These are phyloP conservation scores for Gastracanthus pulcherrimus DNA, from an alignment of 2,888 invertebrate genomes.

Conservation along the genomic window DNA sequence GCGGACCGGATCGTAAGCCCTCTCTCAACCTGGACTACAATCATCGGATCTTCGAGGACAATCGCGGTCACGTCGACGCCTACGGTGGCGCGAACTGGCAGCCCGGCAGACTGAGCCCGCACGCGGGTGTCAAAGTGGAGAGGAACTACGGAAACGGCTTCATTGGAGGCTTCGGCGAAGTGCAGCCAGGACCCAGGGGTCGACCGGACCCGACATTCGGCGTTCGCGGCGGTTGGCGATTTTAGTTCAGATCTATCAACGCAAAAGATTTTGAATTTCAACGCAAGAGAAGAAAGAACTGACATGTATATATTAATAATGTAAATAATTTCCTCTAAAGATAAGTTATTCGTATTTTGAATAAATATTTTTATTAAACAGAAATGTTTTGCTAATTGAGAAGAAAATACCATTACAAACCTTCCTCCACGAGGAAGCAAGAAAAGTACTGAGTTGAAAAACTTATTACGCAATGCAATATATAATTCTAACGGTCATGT, in stretches of 20 bases:
- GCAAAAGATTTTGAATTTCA: background rate
- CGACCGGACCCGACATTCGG: background rate
- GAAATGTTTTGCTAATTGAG: too few relatives aligned
- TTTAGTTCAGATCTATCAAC: too few relatives aligned
- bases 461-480: too few relatives aligned
- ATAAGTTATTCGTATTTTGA: too few relatives aligned
- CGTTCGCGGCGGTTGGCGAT: conserved; percentile 2
- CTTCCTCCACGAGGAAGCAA: too few relatives aligned
- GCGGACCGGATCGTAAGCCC: background rate
- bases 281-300: background rate
- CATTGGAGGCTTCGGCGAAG: background rate
- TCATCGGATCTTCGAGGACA: background rate
- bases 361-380: too few relatives aligned
- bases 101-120: background rate
- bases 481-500: too few relatives aligned
- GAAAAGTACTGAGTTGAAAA: too few relatives aligned
- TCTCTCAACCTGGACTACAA: conserved; percentile 25
- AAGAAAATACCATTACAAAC: too few relatives aligned
- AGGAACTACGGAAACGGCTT: conserved; percentile 1
- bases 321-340: too few relatives aligned
- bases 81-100: background rate
- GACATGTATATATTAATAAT: too few relatives aligned
- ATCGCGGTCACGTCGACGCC: background rate
- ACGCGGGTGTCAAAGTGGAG: background rate
- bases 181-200: background rate